Conservation (phyloP, 2,797 vertebrate species). For the Falco biarmicus region DNA sequence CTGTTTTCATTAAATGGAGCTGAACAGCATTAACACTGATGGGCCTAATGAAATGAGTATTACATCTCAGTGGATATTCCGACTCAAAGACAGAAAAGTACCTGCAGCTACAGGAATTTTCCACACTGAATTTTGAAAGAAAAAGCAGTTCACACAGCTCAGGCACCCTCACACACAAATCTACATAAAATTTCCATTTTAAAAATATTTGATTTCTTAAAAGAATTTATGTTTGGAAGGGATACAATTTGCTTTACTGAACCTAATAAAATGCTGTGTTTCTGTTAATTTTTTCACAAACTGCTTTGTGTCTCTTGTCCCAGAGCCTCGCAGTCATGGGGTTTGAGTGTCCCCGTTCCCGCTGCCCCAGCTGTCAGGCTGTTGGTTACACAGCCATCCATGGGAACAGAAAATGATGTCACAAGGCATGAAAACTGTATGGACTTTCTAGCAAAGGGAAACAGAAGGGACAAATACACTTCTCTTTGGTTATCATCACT, state of each 20-base stretch:
- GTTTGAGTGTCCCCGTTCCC: background rate
- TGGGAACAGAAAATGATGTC: background rate
- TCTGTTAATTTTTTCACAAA: background rate
- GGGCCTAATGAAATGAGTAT: slow-evolving; percentile 57
- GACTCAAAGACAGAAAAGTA: slow-evolving; percentile 16
- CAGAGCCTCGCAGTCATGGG: background rate
- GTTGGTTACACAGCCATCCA: background rate
- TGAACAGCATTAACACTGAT: slow-evolving; percentile 51
- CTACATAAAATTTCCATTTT: background rate
- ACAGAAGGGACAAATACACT: background rate
- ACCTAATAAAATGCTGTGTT: background rate
- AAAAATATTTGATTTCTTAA: background rate
- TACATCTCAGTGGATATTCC: slow-evolving; percentile 34
- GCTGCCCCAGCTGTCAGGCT: background rate
- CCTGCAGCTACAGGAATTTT: slow-evolving; percentile 42
- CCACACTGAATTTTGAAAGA: background rate
- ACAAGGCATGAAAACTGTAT: background rate
- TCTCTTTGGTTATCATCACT: background rate
- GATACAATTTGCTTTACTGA: background rate
- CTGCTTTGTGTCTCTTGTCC: background rate
- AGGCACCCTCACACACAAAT: background rate
- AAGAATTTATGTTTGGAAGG: background rate
- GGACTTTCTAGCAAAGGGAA: background rate
- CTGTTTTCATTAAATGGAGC: slow-evolving; percentile 48
- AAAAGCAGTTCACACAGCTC: background rate